Base-by-base conservation (phyloP, 2,113 vertebrate genomes). In the Oncorhynchus masou region DNA sequence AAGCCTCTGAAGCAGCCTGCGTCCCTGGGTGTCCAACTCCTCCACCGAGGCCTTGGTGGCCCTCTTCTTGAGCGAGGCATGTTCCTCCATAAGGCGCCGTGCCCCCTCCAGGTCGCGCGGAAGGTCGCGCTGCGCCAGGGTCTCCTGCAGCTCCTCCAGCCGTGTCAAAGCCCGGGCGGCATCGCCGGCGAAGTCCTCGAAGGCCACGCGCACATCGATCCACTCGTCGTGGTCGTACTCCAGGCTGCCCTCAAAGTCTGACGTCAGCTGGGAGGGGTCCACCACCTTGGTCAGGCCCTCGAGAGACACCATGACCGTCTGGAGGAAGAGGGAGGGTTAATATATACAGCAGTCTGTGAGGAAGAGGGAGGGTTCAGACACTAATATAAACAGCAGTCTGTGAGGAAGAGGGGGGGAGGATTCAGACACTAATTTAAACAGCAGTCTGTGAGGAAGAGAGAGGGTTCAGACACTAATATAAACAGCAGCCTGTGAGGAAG, bases 251-350 rank as follows among this genome's bases (percentile, higher is more conserved):
- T 99, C 98, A 45, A 99, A 97, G 91, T 99, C 98, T 0, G 96
- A 94, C 7, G 98, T 99, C 82, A 99, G 94, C 93, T 99, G 97
- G 81, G 97, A 98, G 74, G 96, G 96, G 86, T 99, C 98, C 88
- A 99, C 97, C 74, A 97, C 95, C 94, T 98, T 98, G 93, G 96
- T 95, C 91, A 99, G 96, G 91, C 97, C 98, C 92, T 99, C 98
- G 85, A 99, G 93, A 85, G 98, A 99, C 80, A 99, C 98, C 97
- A 99, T 98, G 84, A 96, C 96, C 83, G 98, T 99, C 97, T 99
- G 83, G 75, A 54, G 77, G 83, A 73, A 11, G 54, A 51, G 15
- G 31, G 67, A 4, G 12, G 5, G 1, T 54, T 16, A 16, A 19
- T 54, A 15, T 19, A 19, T 4, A 15, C 12, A 0, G 51, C 16